Conservation (phyloP, 2,888 invertebrate genomes). For the Sussaba pulchella region DNA sequence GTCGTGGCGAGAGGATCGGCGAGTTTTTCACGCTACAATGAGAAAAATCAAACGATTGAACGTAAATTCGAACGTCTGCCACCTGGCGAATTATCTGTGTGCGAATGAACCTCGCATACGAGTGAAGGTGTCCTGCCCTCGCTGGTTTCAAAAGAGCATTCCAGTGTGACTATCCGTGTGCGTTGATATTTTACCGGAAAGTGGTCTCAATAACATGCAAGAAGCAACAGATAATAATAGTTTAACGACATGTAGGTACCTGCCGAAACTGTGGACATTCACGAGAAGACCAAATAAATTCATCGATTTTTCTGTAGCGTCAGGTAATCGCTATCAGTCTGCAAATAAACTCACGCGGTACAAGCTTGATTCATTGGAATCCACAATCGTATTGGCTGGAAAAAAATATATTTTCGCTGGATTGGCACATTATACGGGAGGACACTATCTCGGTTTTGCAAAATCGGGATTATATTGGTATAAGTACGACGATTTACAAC, state of each 20-base stretch:
- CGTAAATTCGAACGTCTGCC: neutral
- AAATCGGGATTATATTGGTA: too few relatives aligned
- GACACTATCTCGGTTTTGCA: too few relatives aligned
- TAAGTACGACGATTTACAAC: too few relatives aligned
- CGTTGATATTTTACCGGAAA: constrained; percentile 4
- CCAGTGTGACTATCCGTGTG: neutral
- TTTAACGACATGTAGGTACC: neutral
- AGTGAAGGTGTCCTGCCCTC: neutral
- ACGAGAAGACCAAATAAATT: neutral
- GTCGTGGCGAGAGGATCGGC: too few relatives aligned
- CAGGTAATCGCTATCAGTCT: too few relatives aligned
- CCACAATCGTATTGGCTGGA: too few relatives aligned
- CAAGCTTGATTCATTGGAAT: too few relatives aligned
- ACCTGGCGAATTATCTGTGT: constrained; percentile 19
- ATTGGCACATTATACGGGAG: too few relatives aligned
- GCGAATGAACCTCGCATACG: neutral
- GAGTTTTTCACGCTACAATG: too few relatives aligned
- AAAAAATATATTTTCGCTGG: too few relatives aligned
- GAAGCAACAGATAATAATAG: neutral
- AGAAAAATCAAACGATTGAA: constrained; percentile 6
- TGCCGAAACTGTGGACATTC: constrained; percentile 1
- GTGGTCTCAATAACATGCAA: constrained; percentile 1
- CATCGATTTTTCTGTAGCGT: too few relatives aligned
- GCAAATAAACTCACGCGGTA: too few relatives aligned
- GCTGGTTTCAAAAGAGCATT: neutral